These are phyloP conservation scores for Polypedilum vanderplanki DNA, from an alignment of 1,140 invertebrate genomes.

Conservation along the genomic window DNA sequence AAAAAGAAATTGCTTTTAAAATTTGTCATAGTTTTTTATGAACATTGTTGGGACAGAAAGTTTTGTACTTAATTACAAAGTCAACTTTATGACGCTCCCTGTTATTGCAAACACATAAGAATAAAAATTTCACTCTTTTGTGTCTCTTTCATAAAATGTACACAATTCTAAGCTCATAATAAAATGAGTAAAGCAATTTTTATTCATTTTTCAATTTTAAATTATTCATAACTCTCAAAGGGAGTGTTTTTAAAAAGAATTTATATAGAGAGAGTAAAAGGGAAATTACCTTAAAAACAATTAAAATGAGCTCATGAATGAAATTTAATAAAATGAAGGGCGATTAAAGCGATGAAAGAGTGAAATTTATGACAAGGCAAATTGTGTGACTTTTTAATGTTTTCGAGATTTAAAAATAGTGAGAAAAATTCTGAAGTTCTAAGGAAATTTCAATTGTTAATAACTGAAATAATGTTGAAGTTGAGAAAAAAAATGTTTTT, in stretches of 20 bases:
- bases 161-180: slow-evolving; percentile 14
- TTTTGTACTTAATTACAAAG: slow-evolving; percentile 8
- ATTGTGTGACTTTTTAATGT: too few relatives aligned
- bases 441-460: too few relatives aligned
- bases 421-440: too few relatives aligned
- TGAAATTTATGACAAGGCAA: too few relatives aligned
- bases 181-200: slow-evolving; percentile 10
- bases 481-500: too few relatives aligned
- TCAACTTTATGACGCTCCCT: slow-evolving; percentile 9
- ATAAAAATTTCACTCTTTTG: background rate
- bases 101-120: background rate
- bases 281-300: background rate
- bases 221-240: background rate
- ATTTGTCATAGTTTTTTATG: background rate
- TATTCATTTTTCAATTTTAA: slow-evolving; percentile 22
- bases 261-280: background rate
- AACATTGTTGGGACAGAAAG: background rate
- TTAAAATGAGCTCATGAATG: background rate
- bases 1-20: background rate
- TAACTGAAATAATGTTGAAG: too few relatives aligned
- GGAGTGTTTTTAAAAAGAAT: background rate
- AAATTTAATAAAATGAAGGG: background rate
- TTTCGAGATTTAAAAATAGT: too few relatives aligned
- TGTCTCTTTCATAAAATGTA: too few relatives aligned
- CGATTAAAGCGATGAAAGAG: background rate